phyloP scores from a whole-genome alignment of 1,140 invertebrate genomes.

The Ostrea edulis region DNA sequence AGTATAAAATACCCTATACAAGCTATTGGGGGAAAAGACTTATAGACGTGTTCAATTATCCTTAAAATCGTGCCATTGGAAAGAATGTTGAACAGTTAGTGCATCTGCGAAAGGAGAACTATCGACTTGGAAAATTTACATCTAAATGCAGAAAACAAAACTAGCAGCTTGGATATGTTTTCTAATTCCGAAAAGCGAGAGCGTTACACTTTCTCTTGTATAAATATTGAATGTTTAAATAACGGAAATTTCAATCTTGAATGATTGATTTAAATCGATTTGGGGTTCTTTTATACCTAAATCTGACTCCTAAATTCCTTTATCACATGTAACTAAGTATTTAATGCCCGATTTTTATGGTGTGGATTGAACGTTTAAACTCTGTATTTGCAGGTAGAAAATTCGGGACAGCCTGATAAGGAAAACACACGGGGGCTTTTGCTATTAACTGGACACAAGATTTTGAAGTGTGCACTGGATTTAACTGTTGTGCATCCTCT shows the following conservation, averaged over 20 bases:
- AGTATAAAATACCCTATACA: not conserved
- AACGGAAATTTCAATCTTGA: not conserved
- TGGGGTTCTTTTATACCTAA: not conserved
- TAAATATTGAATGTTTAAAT: slow-evolving; percentile 26
- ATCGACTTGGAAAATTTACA: not conserved
- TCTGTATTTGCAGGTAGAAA: slow-evolving; percentile 30
- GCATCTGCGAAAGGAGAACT: not conserved
- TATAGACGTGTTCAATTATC: not conserved
- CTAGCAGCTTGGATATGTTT: not conserved
- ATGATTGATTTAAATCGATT: slow-evolving; percentile 14
- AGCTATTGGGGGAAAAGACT: not conserved
- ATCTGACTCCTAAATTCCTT: slow-evolving; percentile 17
- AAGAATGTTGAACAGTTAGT: not conserved
- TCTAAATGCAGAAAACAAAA: slow-evolving; percentile 2
- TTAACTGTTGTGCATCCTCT: not conserved
- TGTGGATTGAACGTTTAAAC: slow-evolving; percentile 15
- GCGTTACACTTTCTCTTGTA: not conserved
- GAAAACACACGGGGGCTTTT: not conserved
- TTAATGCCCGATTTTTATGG: slow-evolving; percentile 25
- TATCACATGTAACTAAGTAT: slow-evolving; percentile 25
- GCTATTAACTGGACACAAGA: not conserved
- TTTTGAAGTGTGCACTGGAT: not conserved
- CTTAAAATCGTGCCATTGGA: not conserved
- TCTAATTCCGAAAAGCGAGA: not conserved
- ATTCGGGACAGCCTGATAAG: not conserved